Base-by-base conservation (phyloP, 2,888 invertebrate species). In the Lepidonotus clava region DNA sequence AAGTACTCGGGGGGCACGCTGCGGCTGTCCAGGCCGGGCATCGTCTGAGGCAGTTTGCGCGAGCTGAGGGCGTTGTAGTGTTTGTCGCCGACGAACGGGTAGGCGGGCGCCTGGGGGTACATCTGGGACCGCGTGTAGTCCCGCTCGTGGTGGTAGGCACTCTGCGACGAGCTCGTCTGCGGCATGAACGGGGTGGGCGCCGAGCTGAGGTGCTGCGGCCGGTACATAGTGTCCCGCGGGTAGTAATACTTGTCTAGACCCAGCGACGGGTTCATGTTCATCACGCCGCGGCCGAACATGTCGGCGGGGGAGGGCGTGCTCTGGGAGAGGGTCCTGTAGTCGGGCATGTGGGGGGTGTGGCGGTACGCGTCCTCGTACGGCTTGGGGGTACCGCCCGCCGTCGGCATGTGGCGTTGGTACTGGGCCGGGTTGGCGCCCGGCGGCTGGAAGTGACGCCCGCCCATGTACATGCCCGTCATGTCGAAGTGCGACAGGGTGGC, bases 231-330 rank as follows among this genome's bases (percentile, higher is more conserved):
- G 71, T 93, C 93, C 14, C 92, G 89, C 71, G 92, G 87, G 87
- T 93, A 93, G 90, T 92, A 92, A 87, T 92, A 93, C 87, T 93
- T 92, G 87, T 93, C 93, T 71, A 93, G 89, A 80, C 92, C 92
- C 88, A 93, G 92, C 34, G 92, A 90, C 61, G 91, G 90, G 88
- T 92, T 92, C 87, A 92, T 91, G 85, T 90, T 90, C 53, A 91
- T 90, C 41, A 90, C 90, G 88, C 93, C 92, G 53, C 86, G 87
- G 51, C 88, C 87, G 66, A 89, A 88, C 92, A 93, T 91, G 86
- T 93, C 93, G 21, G 92, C 89, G 34, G 92, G 90, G 51, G 92
- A 90, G 0, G 87, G 85, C 24, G 87, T 67, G 34, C 83, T 61
- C 84, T 91, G 92, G 41, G 92, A 92, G 86, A 93, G 89, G 85